Evolutionary conservation across 2,113 vertebrate genomes (phyloP).

Genomic region (Falcunculus frontatus): DNA sequence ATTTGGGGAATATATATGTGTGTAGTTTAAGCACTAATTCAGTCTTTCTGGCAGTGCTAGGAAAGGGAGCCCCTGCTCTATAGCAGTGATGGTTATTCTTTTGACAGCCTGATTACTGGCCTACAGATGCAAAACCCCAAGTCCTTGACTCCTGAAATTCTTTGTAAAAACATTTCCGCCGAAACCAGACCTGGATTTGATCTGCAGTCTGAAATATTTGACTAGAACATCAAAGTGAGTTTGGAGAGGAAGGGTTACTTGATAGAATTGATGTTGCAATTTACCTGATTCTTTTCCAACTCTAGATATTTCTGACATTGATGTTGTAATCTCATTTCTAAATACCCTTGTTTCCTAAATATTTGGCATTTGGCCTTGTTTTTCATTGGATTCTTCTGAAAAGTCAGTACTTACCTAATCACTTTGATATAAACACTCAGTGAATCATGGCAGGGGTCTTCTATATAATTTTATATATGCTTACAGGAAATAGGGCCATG

Average conservation of each 20-base stretch:
- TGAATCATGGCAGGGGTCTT: background rate
- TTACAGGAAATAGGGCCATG: background rate
- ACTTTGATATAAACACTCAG: background rate
- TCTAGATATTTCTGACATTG: background rate
- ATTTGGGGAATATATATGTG: background rate
- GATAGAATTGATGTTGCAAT: background rate
- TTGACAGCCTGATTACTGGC: background rate
- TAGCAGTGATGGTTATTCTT: background rate
- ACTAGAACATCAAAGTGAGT: background rate
- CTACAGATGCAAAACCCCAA: background rate
- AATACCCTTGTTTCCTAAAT: background rate
- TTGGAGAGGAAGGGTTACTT: constrained; percentile 3
- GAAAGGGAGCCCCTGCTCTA: background rate
- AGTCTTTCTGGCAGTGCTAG: background rate
- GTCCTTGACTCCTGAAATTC: background rate
- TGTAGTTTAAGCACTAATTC: background rate
- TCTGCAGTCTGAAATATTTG: background rate
- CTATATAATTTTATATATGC: background rate
- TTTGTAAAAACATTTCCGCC: background rate
- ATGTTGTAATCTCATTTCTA: constrained; percentile 35
- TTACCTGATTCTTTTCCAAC: background rate
- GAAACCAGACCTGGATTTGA: background rate
- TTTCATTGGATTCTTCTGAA: background rate
- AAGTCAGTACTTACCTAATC: background rate
- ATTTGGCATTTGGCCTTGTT: background rate